phyloP scores from a whole-genome alignment of 1,140 invertebrate species.

The Brachionus koreanus region DNA sequence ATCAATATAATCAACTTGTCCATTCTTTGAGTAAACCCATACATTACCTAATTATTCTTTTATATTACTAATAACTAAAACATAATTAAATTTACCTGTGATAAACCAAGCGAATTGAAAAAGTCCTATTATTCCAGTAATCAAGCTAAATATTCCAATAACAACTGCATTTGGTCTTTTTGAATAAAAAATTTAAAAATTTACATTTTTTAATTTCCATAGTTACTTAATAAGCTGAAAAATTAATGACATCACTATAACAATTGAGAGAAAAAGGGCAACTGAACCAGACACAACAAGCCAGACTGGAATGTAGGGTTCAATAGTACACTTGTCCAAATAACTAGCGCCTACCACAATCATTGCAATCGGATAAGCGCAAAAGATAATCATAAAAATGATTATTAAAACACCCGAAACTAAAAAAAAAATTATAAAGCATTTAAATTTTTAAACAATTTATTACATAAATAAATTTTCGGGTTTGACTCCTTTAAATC shows the following conservation, averaged over 20 bases:
- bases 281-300: neutral
- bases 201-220: neutral
- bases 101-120: conserved; percentile 21
- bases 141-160: neutral
- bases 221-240: neutral
- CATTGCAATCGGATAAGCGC: neutral
- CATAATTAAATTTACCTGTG: neutral
- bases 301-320: conserved; percentile 5
- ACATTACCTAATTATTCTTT: neutral
- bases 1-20: neutral
- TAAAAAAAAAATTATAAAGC: neutral
- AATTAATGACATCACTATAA: neutral
- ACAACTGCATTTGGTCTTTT: neutral
- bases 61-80: neutral
- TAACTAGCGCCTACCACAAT: neutral
- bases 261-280: neutral
- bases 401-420: neutral
- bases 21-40: conserved; percentile 13
- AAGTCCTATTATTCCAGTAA: neutral
- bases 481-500: neutral
- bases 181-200: neutral
- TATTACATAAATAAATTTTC: neutral
- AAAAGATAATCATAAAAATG: neutral
- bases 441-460: neutral
- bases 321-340: conserved; percentile 13